Percentiles rank a stretch among this genome's conserved stretches.
Conservation (phyloP, 2,113 vertebrate species). For the Sprattus sprattus region DNA sequence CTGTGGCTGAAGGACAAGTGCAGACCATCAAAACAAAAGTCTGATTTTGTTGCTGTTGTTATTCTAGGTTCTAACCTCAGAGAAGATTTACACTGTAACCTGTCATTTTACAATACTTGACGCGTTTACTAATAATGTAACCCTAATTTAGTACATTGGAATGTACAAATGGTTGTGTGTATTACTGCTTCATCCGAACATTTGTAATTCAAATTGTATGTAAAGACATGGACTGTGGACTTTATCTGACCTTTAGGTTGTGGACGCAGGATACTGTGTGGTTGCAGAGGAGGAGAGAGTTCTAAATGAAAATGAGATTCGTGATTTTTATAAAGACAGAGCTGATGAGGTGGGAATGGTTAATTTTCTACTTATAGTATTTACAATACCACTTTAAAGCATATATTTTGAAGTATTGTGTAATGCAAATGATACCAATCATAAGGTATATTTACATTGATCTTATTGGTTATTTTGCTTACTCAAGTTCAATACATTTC, state of each 20-base stretch:
- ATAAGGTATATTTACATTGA: neutral
- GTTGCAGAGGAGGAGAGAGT: constrained; percentile 25
- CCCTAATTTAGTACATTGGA: neutral
- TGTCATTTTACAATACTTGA: neutral
- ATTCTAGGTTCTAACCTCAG: neutral
- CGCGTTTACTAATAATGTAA: neutral
- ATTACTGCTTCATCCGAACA: neutral
- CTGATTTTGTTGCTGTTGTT: neutral
- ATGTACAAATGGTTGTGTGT: neutral
- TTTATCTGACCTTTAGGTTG: neutral
- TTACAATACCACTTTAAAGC: neutral
- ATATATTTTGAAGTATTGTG: too few species aligned
- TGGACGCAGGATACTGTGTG: constrained; percentile 19
- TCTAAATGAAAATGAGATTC: constrained; percentile 19
- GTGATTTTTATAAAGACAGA: constrained; percentile 20
- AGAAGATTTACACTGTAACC: neutral
- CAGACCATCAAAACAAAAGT: constrained; percentile 27
- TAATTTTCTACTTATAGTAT: neutral
- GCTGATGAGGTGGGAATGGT: neutral
- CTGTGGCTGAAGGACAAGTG: constrained; percentile 30
- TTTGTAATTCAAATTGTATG: neutral
- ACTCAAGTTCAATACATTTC: neutral
- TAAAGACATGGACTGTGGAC: neutral
- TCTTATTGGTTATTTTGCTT: neutral
- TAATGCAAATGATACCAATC: neutral